Percentiles rank a stretch among this genome's conserved stretches.
Conservation (phyloP, 1,140 invertebrate genomes). For the Drosophila orena region DNA sequence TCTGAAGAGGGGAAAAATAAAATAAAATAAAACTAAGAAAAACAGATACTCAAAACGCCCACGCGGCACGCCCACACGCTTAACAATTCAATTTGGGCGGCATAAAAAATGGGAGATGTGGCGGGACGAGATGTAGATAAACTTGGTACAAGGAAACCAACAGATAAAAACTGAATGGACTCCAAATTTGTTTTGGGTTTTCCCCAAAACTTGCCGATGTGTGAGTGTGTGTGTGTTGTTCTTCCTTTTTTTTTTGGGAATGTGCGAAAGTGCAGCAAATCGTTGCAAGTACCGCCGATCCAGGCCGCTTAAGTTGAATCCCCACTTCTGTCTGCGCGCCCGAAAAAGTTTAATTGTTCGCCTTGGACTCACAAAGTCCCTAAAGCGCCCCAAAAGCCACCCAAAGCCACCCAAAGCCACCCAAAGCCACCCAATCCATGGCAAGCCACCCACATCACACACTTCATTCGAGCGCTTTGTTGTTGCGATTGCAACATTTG, state of each 20-base stretch:
- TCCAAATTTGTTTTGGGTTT: slow-evolving; percentile 36
- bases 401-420: neutral
- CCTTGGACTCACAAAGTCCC: slow-evolving; percentile 45
- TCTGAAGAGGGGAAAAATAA: slow-evolving; percentile 17
- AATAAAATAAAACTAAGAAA: slow-evolving; percentile 29
- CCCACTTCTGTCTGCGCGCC: neutral
- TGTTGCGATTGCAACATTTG: slow-evolving; percentile 40
- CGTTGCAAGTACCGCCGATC: slow-evolving; percentile 37
- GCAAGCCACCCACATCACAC: slow-evolving; percentile 29
- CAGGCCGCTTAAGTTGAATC: slow-evolving; percentile 17
- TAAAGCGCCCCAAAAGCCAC: neutral
- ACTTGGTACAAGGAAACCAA: slow-evolving; percentile 30
- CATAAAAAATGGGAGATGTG: slow-evolving; percentile 41
- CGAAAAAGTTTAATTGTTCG: slow-evolving; percentile 69
- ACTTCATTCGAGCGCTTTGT: slow-evolving; percentile 48
- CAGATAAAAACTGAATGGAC: slow-evolving; percentile 48
- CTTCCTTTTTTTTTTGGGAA: neutral
- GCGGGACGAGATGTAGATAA: slow-evolving; percentile 21
- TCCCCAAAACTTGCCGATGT: neutral
- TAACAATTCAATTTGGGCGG: slow-evolving; percentile 61
- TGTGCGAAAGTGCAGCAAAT: slow-evolving; percentile 38
- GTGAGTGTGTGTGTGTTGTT: slow-evolving; percentile 2
- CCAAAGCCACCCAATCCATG: neutral
- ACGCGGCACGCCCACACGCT: slow-evolving; percentile 29
- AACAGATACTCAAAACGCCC: slow-evolving; percentile 44